Base-by-base conservation (phyloP, 2,888 invertebrate species). In the Anoncus sp. region DNA sequence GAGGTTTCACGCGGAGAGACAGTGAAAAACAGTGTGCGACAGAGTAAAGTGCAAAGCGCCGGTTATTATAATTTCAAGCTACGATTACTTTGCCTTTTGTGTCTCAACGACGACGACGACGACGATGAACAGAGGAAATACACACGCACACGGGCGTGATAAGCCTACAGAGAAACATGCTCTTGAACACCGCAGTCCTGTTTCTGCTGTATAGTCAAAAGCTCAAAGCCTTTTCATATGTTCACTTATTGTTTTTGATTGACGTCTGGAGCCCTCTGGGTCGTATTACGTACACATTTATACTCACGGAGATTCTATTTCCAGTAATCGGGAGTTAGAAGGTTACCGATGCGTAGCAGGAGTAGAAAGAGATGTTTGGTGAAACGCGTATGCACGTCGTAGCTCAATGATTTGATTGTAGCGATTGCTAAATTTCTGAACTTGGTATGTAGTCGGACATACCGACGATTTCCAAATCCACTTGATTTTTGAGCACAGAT, bases 11-110 rank as follows among this genome's bases (percentile, higher is more conserved):
- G 43, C 24, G 35, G 27, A 45, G 53, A 14, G 66, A 67, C 73
- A 69, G 51, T 53, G 62, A 63, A 43, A 63, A 27, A 62, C 59
- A 35, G 73, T 60, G 73, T 60, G 63, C 45, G 53, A 73, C 70
- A 66, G 27, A 74, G 73, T 20, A 49, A 79, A 63, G 74, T 69
- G 71, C 60, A 65, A 77, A 71, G 65, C 86, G 82, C 83, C 82
- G 85, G 86, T 87, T 88, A 87, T 89, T 88, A 87, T 87, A 87
- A 89, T 88, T 88, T 87, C 86, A 86, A 89, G 86, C 88, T 87
- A 87, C 86, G 87, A 89, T 89, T 88, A 87, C 87, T 87, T 87
- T 86, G 86, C 83, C 87, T 88, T 87, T 87, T 88, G 87, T 87
- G 85, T 82, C 81, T 45, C 82, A 77, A 83, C 78, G 66, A 67